Conservation (phyloP, 2,113 vertebrate genomes). For the Pseudolaguvia tuberculata region DNA sequence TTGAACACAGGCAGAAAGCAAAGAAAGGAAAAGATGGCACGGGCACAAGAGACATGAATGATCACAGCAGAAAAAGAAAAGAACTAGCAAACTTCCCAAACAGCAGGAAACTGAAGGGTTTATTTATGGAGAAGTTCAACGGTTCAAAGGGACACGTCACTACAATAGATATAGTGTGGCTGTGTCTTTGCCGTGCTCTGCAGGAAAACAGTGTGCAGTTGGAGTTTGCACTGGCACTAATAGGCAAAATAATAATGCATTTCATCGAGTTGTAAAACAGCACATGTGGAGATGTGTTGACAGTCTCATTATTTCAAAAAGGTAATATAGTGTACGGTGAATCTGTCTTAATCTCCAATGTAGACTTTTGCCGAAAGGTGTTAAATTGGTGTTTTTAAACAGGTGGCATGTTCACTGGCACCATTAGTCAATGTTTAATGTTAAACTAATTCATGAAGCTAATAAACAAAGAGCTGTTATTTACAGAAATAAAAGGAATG, state of each 20-base stretch:
- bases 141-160: slow-evolving; percentile 26
- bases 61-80: slow-evolving; percentile 1
- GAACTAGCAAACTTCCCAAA: slow-evolving; percentile 6
- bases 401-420: background rate
- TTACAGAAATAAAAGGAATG: too few relatives aligned
- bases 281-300: slow-evolving; percentile 13
- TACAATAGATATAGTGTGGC: background rate
- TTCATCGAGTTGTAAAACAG: slow-evolving; percentile 17
- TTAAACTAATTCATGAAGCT: background rate
- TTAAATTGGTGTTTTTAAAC: background rate
- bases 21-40: background rate
- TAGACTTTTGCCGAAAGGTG: background rate
- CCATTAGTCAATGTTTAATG: background rate
- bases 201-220: slow-evolving; percentile 19
- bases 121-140: slow-evolving; percentile 19
- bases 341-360: slow-evolving; percentile 7
- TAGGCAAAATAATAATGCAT: slow-evolving; percentile 30
- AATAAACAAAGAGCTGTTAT: too few relatives aligned
- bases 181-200: slow-evolving; percentile 9
- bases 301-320: slow-evolving; percentile 29
- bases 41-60: slow-evolving; percentile 15
- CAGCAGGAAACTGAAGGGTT: slow-evolving; percentile 20
- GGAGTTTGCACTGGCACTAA: slow-evolving; percentile 18
- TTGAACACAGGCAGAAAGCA: slow-evolving; percentile 51
- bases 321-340: slow-evolving; percentile 8